phyloP scores from a whole-genome alignment of 2,797 vertebrate species.

The Mormyrops attenuatus region DNA sequence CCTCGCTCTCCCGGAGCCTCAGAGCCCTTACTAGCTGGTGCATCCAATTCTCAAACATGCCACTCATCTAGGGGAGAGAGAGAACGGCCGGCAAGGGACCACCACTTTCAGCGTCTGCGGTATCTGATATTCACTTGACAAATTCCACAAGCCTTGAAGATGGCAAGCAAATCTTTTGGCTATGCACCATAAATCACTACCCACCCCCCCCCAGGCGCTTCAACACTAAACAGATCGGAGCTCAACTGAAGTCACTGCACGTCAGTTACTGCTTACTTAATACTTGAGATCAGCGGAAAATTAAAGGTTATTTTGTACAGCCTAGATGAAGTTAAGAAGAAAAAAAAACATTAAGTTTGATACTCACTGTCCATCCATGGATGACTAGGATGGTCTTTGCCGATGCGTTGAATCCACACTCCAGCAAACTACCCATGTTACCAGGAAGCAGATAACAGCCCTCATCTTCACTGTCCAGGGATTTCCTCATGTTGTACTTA shows the following conservation, averaged over 20 bases:
- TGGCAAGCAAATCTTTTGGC: neutral
- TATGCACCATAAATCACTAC: neutral
- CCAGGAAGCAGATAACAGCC: constrained; percentile 68
- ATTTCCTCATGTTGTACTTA: constrained; percentile 70
- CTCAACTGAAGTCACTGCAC: neutral
- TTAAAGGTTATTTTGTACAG: neutral
- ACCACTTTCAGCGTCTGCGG: neutral
- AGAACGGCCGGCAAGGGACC: neutral
- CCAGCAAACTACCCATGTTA: constrained; percentile 51
- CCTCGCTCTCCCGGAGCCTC: constrained; percentile 67
- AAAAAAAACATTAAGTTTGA: neutral
- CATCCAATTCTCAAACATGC: constrained; percentile 83
- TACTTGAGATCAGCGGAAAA: neutral
- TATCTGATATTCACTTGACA: constrained; percentile 31
- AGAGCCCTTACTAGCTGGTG: constrained; percentile 74
- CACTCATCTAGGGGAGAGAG: constrained; percentile 69
- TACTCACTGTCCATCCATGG: constrained; percentile 87
- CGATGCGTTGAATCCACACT: constrained; percentile 79
- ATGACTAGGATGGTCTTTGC: constrained; percentile 88
- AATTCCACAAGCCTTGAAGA: constrained; percentile 32
- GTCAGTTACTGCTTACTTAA: neutral
- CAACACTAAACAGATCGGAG: neutral
- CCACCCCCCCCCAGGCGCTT: neutral
- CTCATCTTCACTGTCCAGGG: constrained; percentile 60
- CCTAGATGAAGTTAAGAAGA: neutral